Base-by-base conservation (phyloP, 2,797 vertebrate genomes). In the Crenuchus spilurus region DNA sequence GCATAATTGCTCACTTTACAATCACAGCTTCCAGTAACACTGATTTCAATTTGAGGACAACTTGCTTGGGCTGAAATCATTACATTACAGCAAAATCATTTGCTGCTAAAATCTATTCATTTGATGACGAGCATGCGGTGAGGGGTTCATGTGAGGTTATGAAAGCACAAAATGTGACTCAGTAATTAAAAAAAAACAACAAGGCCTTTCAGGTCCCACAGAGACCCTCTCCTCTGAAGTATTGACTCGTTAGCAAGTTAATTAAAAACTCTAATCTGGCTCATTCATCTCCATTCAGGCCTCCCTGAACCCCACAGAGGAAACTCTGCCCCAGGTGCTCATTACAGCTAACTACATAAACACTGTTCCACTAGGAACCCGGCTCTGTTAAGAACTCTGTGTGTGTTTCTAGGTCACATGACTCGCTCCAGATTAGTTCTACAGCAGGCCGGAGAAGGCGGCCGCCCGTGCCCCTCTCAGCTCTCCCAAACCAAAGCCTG, bases 401-500 rank as follows among this genome's bases (percentile, higher is more conserved):
- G 44, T 66, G 63, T 10, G 42, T 73, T 49, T 49, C 18, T 72
- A 95, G 94, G 94, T 85, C 91, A 86, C 78, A 93, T 91, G 92
- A 88, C 86, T 48, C 91, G 94, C 5, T 89, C 85, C 72, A 92
- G 94, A 74, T 87, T 86, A 1, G 85, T 94, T 83, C 73, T 90
- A 30, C 89, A 94, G 87, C 87, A 68, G 81, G 85, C 90, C 0
- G 89, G 80, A 46, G 93, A 93, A 2, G 91, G 92, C 77, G 94
- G 94, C 72, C 84, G 93, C 8, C 89, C 89, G 1, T 95, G 94
- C 69, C 92, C 93, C 0, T 75, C 84, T 33, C 92, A 93, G 58
- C 93, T 95, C 62, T 86, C 79, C 73, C 94, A 95, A 83, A 86
- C 91, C 79, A 87, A 91, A 80, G 89, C 86, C 31, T 95, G 94